Evolutionary conservation across 2,888 invertebrate genomes (phyloP).

Genomic region (Callinectes sapidus): DNA sequence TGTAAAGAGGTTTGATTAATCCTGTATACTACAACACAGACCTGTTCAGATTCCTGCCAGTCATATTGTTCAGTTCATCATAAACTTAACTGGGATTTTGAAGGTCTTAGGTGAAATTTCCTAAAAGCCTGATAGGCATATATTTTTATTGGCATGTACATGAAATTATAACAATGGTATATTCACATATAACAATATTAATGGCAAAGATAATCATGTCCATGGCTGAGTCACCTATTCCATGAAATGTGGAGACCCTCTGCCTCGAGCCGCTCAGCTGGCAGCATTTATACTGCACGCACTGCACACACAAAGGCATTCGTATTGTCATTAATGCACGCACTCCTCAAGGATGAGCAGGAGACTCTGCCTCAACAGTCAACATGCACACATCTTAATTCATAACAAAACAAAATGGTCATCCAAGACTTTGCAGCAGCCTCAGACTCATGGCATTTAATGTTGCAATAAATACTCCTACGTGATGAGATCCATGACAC

Average conservation of each 20-base stretch:
- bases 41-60: no score
- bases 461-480: neutral
- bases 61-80: no score
- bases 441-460: neutral
- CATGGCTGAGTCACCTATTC: neutral
- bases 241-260: constrained; percentile 18
- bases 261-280: neutral
- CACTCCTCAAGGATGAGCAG: neutral
- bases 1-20: no score
- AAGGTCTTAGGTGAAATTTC: neutral
- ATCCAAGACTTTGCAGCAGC: constrained; percentile 14
- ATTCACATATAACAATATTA: constrained; percentile 47
- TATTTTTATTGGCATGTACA: constrained; percentile 50
- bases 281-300: neutral
- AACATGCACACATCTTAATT: no score
- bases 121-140: constrained; percentile 9
- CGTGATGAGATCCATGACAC: constrained; percentile 29
- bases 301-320: neutral
- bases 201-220: constrained; percentile 43
- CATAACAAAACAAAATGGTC: neutral
- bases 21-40: no score
- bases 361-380: neutral
- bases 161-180: constrained; percentile 50
- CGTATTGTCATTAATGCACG: neutral
- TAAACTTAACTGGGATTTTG: neutral